Evolutionary conservation across 2,797 vertebrate genomes (phyloP).

Genomic region (Propithecus deckenii): DNA sequence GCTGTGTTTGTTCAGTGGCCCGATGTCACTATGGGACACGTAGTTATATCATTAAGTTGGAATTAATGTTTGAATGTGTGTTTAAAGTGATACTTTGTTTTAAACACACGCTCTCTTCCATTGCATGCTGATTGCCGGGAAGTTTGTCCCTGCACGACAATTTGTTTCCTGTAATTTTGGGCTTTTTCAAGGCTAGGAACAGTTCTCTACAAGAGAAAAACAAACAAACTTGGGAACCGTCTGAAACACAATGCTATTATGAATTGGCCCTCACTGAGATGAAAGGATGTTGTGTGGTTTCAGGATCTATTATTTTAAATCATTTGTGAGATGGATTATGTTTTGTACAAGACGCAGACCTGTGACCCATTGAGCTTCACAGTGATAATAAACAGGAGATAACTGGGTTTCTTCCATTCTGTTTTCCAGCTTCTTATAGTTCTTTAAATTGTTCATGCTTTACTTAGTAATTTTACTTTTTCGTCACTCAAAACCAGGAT

Average conservation of each 20-base stretch:
- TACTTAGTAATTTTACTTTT: conserved; percentile 34
- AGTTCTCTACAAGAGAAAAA: not conserved
- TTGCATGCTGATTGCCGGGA: not conserved
- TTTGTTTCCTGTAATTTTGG: not conserved
- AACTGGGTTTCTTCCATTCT: not conserved
- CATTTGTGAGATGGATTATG: not conserved
- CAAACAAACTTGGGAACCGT: not conserved
- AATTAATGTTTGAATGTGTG: not conserved
- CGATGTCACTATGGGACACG: not conserved
- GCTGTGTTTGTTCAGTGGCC: not conserved
- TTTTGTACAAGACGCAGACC: not conserved
- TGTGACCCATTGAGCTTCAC: not conserved
- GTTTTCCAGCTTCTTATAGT: not conserved
- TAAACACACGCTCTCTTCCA: not conserved
- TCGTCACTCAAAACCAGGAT: conserved; percentile 3
- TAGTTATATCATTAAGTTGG: not conserved
- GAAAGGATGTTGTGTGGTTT: not conserved
- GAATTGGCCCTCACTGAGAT: not conserved
- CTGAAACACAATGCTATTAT: not conserved
- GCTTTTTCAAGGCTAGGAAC: not conserved
- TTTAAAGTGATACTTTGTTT: not conserved
- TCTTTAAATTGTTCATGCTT: not conserved
- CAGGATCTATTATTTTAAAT: not conserved
- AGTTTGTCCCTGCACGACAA: not conserved
- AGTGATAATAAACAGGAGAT: not conserved